Base-by-base conservation (phyloP, 2,888 invertebrate genomes). In the Melieria omissa region DNA sequence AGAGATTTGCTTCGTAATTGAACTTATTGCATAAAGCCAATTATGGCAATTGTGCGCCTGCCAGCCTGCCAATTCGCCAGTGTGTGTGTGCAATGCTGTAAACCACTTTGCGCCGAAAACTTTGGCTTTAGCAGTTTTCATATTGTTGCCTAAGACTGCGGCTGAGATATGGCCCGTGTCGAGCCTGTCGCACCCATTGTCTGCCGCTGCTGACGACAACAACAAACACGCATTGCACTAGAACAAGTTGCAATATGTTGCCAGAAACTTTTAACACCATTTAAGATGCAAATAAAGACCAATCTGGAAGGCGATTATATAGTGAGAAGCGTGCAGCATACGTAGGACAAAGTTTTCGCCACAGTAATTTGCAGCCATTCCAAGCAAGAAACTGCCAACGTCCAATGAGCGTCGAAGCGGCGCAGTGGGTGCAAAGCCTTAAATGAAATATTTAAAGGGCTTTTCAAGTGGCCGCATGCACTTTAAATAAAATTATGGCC, bases 191-290 rank as follows among this genome's bases (percentile, higher is more conserved):
- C 29, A 29, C 29, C 29, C 29, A 29, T 29, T 29, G 29, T 29
- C 29, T 29, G 29, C 29, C 29, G 29, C 2, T 29, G 29, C 29
- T 29, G 29, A 3, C 29, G 29, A 29, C 29, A 29, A 29, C 29
- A 29, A 29, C 29, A 29, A 29, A 29, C 52, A 10, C 66, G 8
- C 29, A 66, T 6, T 7, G 12, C 9, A 10, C 16, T 57, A 57
- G 16, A 16, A 57, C 57, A 57, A 57, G 42, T 57, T 70, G 74
- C 77, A 75, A 77, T 74, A 76, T 77, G 76, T 75, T 77, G 74
- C 74, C 74, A 67, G 75, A 74, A 75, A 74, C 68, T 77, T 77
- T 75, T 66, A 73, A 70, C 76, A 74, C 72, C 70, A 76, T 76
- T 74, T 74, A 65, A 70, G 70, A 58, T 42, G 70, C 70, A 65